Base-by-base conservation (phyloP, 2,888 invertebrate genomes). In the Polymixis flavicincta region DNA sequence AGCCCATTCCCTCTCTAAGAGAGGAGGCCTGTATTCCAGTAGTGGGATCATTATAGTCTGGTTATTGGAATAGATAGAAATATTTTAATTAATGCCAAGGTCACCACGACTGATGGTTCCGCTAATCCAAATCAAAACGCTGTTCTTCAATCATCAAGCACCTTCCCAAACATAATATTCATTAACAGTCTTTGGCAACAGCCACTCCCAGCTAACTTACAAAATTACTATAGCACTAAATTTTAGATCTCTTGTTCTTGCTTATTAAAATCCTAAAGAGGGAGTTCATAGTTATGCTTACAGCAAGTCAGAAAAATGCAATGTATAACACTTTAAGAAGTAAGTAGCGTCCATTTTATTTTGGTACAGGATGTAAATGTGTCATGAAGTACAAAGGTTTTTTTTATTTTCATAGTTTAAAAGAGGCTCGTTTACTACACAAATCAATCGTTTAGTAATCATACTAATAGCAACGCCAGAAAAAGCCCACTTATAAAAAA, bases 131-230 rank as follows among this genome's bases (percentile, higher is more conserved):
- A 50, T 0, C 8, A 22, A 25, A 60, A 19, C 77, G 75, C 85
- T 61, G n/a, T 57, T 67, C 25, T 5, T 22, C 1, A 8, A 59
- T 25, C 19, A 71, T 57, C 7, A 13, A 25, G 25, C 22, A 69
- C n/a, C 48, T 59, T 54, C 70, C 22, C 28, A 55, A 52, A 71
- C 63, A 85, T 85, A 83, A 85, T 87, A 85, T 85, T 85, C 85
- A 87, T 85, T 87, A 85, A 72, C n/a, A 83, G 52, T 65, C 45
- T 68, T 69, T 74, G 77, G 71, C 59, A 78, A 66, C 70, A 76
- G 66, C 59, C 77, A 76, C 78, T 78, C 78, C 80, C 73, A 42
- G 63, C 66, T 80, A 73, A 80, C 71, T 82, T 63, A 73, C 76
- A 71, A 37, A 60, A 59, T 61, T 64, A 76, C 55, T 61, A 71